Evolutionary conservation across 2,113 vertebrate genomes (phyloP).

Genomic region (Arvicanthis niloticus): DNA sequence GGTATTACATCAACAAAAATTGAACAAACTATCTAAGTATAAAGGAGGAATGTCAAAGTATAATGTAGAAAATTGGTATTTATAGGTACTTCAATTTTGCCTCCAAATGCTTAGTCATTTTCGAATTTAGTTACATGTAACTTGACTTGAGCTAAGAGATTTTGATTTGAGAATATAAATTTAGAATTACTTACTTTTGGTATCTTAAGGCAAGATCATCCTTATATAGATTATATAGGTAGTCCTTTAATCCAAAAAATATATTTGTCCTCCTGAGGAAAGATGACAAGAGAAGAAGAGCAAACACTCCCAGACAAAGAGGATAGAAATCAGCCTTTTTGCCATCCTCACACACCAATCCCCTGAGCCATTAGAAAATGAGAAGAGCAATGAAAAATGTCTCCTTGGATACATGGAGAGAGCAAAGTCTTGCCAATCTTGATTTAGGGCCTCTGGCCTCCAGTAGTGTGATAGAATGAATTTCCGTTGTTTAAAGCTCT

Average conservation of each 20-base stretch:
- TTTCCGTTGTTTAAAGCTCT: background rate
- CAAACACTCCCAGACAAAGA: background rate
- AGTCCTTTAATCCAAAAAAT: background rate
- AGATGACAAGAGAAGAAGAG: background rate
- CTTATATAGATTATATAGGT: background rate
- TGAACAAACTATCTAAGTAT: background rate
- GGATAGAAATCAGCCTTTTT: background rate
- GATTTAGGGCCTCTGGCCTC: background rate
- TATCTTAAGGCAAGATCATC: background rate
- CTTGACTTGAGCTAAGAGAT: background rate
- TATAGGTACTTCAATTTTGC: background rate
- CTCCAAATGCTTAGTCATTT: background rate
- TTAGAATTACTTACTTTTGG: background rate
- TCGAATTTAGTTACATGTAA: background rate
- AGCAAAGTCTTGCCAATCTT: background rate
- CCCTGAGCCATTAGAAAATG: background rate
- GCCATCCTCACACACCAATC: background rate
- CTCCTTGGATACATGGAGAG: background rate
- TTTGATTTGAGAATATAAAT: background rate
- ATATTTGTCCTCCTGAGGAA: background rate
- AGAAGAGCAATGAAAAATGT: background rate
- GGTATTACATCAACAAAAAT: background rate
- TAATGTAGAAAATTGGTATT: background rate
- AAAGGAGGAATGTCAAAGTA: background rate
- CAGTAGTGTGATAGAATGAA: background rate